These are phyloP conservation scores for Coranthus polyacanthus DNA, from an alignment of 2,797 vertebrate genomes.

Conservation along the genomic window DNA sequence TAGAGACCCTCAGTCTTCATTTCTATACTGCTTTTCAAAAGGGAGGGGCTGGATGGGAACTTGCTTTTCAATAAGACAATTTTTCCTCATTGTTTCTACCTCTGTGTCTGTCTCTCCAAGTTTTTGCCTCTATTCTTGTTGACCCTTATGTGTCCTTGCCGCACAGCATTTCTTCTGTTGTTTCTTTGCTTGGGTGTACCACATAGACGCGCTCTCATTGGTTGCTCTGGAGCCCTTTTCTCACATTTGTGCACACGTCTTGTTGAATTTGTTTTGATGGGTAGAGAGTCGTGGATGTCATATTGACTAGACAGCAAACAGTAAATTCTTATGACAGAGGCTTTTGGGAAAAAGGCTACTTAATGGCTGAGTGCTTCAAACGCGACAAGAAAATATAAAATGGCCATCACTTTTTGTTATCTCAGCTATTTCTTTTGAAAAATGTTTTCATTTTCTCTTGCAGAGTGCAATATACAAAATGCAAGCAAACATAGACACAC, in stretches of 20 bases:
- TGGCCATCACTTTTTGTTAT: constrained; percentile 25
- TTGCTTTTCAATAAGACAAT: constrained; percentile 11
- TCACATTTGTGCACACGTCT: constrained; percentile 62
- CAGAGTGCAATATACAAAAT: constrained; percentile 2
- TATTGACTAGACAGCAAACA: constrained; percentile 47
- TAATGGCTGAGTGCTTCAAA: constrained; percentile 38
- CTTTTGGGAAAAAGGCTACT: constrained; percentile 42
- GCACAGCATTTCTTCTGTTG: constrained; percentile 1
- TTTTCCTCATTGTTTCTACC: constrained; percentile 5
- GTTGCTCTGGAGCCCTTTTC: constrained; percentile 42
- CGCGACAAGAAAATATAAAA: constrained; percentile 37
- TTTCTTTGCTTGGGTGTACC: constrained; percentile 16
- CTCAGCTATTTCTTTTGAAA: constrained; percentile 44
- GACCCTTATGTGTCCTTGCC: neutral
- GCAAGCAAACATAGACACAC: neutral
- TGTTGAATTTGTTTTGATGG: constrained; percentile 62
- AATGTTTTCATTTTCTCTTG: constrained; percentile 11
- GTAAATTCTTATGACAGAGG: constrained; percentile 69
- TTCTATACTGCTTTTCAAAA: constrained; percentile 27
- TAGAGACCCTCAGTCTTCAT: constrained; percentile 25
- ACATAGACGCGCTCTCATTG: constrained; percentile 25
- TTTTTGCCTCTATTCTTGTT: neutral
- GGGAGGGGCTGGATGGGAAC: neutral
- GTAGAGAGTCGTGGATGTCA: constrained; percentile 52
- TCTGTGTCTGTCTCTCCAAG: neutral